phyloP scores from a whole-genome alignment of 2,113 vertebrate species.

The Lophura nycthemera region DNA sequence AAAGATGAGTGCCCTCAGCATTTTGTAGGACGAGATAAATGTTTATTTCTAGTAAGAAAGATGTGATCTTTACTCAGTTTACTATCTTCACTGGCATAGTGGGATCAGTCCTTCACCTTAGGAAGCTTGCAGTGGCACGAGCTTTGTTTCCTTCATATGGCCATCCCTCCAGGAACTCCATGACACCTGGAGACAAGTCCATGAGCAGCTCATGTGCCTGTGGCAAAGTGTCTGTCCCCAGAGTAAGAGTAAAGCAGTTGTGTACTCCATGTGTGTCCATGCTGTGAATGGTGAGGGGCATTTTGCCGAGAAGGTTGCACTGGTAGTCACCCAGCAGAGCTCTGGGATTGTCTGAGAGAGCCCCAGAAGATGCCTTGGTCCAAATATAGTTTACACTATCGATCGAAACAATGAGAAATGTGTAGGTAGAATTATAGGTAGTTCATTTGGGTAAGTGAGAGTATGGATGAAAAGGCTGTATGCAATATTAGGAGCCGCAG shows the following conservation, averaged over 20 bases:
- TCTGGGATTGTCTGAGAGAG: neutral
- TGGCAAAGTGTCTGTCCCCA: constrained; percentile 1
- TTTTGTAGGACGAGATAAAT: neutral
- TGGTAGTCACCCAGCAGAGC: neutral
- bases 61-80: neutral
- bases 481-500: neutral
- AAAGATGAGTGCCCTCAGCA: neutral
- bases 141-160: neutral
- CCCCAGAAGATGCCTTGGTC: neutral
- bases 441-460: neutral
- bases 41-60: neutral
- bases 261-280: neutral
- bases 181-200: neutral
- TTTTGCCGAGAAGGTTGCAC: neutral
- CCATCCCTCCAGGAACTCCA: neutral
- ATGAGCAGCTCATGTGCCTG: neutral
- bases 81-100: neutral
- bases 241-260: neutral
- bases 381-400: neutral
- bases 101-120: neutral
- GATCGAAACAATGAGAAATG: neutral
- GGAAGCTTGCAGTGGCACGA: neutral
- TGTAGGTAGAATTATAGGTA: neutral
- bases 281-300: neutral
- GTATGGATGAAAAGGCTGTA: neutral